Evolutionary conservation across 2,113 vertebrate species (phyloP), one percentile per base, ranked within the genome.

Genomic region (Etheostoma spectabile): DNA sequence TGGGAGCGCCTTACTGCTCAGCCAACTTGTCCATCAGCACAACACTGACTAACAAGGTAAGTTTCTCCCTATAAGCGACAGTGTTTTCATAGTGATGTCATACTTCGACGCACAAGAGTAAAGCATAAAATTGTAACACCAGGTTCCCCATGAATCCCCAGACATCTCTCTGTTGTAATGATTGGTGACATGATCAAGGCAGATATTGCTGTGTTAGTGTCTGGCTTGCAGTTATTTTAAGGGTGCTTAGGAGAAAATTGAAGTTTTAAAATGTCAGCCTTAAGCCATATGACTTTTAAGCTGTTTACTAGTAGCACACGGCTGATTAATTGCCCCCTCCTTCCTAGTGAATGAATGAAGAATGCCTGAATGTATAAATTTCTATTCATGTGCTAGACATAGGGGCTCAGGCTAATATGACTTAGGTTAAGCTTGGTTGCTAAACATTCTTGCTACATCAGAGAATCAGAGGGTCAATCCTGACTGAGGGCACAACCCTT

Each of bases 161-260:
- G 91, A 89, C 80, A 75, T 78, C 86, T 84, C 84, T 90, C 61
- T 60, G 63, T 76, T 70, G 82, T 92, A 91, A 89, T 90, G 86
- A 95, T 93, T 90, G 88, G 91, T 93, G 91, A 91, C 85, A 85
- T 90, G 92, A 94, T 93, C 91, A 92, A 93, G 90, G 89, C 83
- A 85, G 88, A 91, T 91, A 84, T 88, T 60, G 81, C 79, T 80
- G 74, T 83, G 72, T 82, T 91, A 87, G 85, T 88, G 82, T 93
- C 82, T 88, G 84, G 72, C 78, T 79, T 92, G 90, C 82, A 80
- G 68, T 93, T 93, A 80, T 84, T 85, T 69, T 60, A 71, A 85
- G 74, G 86, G 71, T 74, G 51, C 88, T 86, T 76, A 61, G 60
- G 91, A 89, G 70, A 89, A 77, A 27, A 2, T 27, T 48, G 71